Evolutionary conservation across 64 coral and sea anemone genomes (phyloP).

Genomic region (Hydrozoanthus tunicans): DNA sequence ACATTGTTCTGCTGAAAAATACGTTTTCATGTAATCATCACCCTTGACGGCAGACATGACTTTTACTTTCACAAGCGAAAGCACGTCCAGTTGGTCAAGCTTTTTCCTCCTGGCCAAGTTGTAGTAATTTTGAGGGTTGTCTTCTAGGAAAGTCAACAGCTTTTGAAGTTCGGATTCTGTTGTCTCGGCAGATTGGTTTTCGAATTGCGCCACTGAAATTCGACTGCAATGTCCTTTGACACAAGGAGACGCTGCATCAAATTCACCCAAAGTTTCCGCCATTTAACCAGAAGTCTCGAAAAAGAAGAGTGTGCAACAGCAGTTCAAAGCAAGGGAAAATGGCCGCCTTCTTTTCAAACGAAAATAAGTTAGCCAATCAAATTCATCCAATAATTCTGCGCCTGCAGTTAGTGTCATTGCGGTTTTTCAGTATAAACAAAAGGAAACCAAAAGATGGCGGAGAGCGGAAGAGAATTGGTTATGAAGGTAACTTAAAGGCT

Average conservation of each 20-base stretch:
- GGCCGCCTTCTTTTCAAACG: constrained; percentile 47
- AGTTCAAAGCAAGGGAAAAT: background rate
- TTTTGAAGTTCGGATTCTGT: constrained; percentile 66
- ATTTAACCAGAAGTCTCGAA: constrained; percentile 13
- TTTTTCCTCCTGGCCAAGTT: constrained; percentile 53
- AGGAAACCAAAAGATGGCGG: constrained; percentile 29
- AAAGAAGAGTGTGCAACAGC: background rate
- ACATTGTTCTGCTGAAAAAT: constrained; percentile 52
- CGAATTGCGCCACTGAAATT: constrained; percentile 57
- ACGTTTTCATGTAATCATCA: constrained; percentile 36
- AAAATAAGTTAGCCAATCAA: constrained; percentile 21
- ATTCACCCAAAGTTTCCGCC: constrained; percentile 60
- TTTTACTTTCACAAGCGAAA: constrained; percentile 57
- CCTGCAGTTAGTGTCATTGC: constrained; percentile 14
- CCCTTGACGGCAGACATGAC: constrained; percentile 57
- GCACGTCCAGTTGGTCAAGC: constrained; percentile 32
- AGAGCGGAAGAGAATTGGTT: constrained; percentile 41
- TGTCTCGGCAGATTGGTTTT: constrained; percentile 56
- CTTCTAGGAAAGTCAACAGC: constrained; percentile 45
- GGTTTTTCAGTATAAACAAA: constrained; percentile 1
- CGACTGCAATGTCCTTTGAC: constrained; percentile 39
- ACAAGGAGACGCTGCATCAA: constrained; percentile 54
- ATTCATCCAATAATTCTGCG: background rate
- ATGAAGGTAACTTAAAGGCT: constrained; percentile 20
- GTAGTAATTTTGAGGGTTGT: constrained; percentile 38